Conservation (phyloP, 2,797 vertebrate species). For the Siniperca obscura region DNA sequence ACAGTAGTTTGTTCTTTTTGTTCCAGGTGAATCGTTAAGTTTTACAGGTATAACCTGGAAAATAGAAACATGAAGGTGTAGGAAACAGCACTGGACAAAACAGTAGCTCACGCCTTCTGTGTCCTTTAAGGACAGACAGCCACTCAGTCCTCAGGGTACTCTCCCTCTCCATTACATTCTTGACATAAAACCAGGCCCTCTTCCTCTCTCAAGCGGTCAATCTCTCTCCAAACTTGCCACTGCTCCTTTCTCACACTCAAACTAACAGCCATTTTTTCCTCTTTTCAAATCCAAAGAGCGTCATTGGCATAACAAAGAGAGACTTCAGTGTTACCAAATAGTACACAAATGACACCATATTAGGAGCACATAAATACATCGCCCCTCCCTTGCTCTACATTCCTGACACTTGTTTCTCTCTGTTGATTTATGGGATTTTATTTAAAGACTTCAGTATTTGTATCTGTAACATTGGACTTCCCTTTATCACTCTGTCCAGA, state of each 20-base stretch:
- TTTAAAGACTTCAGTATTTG: slow-evolving; percentile 15
- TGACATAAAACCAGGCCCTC: slow-evolving; percentile 64
- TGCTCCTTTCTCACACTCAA: slow-evolving; percentile 71
- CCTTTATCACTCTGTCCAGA: background rate
- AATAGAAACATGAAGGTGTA: slow-evolving; percentile 12
- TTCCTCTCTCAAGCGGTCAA: slow-evolving; percentile 43
- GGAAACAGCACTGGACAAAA: slow-evolving; percentile 20
- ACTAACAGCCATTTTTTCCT: slow-evolving; percentile 81
- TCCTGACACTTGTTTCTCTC: slow-evolving; percentile 68
- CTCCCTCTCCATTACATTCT: slow-evolving; percentile 67
- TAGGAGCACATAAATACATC: slow-evolving; percentile 51
- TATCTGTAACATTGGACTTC: background rate
- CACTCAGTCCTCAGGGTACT: slow-evolving; percentile 57
- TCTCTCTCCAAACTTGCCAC: slow-evolving; percentile 57
- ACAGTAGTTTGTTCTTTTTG: background rate
- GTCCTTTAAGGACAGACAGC: slow-evolving; percentile 37
- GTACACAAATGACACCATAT: slow-evolving; percentile 73
- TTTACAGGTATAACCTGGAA: slow-evolving; percentile 26
- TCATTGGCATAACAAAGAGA: slow-evolving; percentile 79
- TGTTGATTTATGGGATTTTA: slow-evolving; percentile 24
- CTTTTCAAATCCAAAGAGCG: slow-evolving; percentile 59
- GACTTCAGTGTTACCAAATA: slow-evolving; percentile 70
- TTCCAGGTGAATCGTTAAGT: slow-evolving; percentile 29
- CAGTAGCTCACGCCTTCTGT: slow-evolving; percentile 25
- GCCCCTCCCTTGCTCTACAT: slow-evolving; percentile 59